phyloP scores from a whole-genome alignment of 2,888 invertebrate species.

The Diplazon laetatorius region DNA sequence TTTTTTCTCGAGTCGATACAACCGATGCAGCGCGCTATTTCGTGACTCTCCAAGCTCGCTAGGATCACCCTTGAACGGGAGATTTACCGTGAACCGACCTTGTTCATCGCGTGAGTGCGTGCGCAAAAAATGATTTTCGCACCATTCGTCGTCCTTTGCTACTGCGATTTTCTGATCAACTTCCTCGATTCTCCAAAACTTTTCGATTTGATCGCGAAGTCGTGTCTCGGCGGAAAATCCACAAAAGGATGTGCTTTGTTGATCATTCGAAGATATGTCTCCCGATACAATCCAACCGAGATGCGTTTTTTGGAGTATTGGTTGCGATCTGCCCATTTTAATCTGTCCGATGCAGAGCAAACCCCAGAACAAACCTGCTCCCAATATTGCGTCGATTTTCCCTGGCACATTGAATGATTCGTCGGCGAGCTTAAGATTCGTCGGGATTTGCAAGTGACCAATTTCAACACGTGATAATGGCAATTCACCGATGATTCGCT shows the following conservation, averaged over 20 bases:
- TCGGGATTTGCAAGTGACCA: conserved; percentile 26
- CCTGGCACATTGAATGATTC: conserved; percentile 29
- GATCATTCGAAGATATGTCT: not conserved
- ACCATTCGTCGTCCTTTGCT: not conserved
- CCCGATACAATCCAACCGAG: conserved; percentile 23
- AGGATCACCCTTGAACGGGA: not conserved
- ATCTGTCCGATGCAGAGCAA: not conserved
- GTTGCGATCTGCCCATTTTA: not conserved
- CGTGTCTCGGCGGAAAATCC: not conserved
- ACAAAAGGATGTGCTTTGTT: not conserved
- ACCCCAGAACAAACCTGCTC: conserved; percentile 10
- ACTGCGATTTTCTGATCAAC: not conserved
- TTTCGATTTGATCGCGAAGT: not conserved
- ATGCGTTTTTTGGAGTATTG: conserved; percentile 15
- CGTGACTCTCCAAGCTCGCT: conserved; percentile 20
- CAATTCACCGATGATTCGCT: conserved; percentile 49
- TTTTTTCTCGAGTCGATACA: conserved; percentile 8
- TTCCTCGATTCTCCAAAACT: conserved; percentile 22
- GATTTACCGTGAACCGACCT: not conserved
- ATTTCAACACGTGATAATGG: conserved; percentile 18
- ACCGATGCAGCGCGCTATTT: conserved; percentile 1
- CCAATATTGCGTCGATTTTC: conserved; percentile 3
- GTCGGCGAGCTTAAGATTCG: conserved; percentile 56
- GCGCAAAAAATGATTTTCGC: not conserved
- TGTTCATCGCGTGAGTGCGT: not conserved